phyloP scores from a whole-genome alignment of 2,888 invertebrate genomes.

The Elmis aenea region DNA sequence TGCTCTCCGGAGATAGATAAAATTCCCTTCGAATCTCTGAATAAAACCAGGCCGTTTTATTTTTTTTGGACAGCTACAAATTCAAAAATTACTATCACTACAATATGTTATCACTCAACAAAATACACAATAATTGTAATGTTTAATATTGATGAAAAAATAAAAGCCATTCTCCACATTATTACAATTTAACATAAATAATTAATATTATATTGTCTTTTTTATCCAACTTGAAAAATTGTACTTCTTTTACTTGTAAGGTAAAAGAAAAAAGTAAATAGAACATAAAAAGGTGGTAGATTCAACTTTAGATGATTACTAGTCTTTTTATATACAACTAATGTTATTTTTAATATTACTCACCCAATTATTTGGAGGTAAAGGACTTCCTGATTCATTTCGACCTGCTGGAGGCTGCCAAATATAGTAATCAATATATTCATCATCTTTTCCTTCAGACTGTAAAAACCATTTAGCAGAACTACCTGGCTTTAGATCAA shows the following conservation, averaged over 20 bases:
- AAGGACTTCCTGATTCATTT: slow-evolving; percentile 20
- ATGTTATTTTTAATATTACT: slow-evolving; percentile 22
- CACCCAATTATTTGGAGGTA: slow-evolving; percentile 71
- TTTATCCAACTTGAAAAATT: slow-evolving; percentile 4
- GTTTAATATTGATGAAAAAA: too few species aligned
- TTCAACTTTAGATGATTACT: too few species aligned
- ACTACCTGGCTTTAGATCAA: slow-evolving; percentile 72
- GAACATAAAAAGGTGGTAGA: too few species aligned
- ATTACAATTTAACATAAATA: too few species aligned
- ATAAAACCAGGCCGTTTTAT: slow-evolving; percentile 67
- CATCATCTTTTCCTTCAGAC: slow-evolving; percentile 54
- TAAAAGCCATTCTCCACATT: too few species aligned
- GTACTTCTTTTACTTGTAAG: too few species aligned
- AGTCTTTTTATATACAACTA: slow-evolving; percentile 2
- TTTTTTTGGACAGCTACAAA: slow-evolving; percentile 25
- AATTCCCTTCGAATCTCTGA: slow-evolving; percentile 59
- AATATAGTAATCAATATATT: slow-evolving; percentile 70
- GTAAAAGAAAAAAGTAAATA: too few species aligned
- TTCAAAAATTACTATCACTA: slow-evolving; percentile 5
- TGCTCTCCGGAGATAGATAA: slow-evolving; percentile 74
- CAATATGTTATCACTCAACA: too few species aligned
- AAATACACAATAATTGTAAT: too few species aligned
- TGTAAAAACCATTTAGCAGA: slow-evolving; percentile 68
- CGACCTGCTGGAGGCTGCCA: slow-evolving; percentile 58
- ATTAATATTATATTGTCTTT: too few species aligned